Conservation (phyloP, 2,113 vertebrate genomes). For the Microcebus lehilahytsara region DNA sequence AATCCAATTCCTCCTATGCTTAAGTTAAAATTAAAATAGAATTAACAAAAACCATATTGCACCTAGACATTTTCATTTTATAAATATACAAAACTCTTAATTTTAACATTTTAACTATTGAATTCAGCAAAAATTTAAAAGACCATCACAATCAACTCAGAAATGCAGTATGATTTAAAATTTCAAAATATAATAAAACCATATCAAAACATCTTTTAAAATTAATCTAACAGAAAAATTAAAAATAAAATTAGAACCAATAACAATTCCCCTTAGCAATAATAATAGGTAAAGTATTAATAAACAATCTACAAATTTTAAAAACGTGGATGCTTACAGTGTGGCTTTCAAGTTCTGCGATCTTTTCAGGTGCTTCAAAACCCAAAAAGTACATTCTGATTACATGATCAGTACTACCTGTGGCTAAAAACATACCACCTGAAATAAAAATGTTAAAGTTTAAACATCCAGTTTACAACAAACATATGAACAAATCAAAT, state of each 20-base stretch:
- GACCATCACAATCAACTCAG: background rate
- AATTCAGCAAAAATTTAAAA: background rate
- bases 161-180: background rate
- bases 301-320: slow-evolving; percentile 29
- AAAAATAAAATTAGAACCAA: background rate
- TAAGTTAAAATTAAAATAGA: background rate
- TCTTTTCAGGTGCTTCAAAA: slow-evolving; percentile 93
- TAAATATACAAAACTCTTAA: background rate
- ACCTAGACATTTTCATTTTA: background rate
- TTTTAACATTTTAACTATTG: background rate
- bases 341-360: slow-evolving; percentile 95
- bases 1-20: background rate
- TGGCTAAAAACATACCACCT: slow-evolving; percentile 98
- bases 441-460: slow-evolving; percentile 67
- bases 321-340: slow-evolving; percentile 86
- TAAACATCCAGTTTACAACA: slow-evolving; percentile 5
- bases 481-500: background rate
- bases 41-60: background rate
- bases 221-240: background rate
- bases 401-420: slow-evolving; percentile 97
- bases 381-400: slow-evolving; percentile 99
- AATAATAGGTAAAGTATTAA: slow-evolving; percentile 2
- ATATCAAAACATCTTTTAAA: background rate
- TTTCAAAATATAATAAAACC: background rate
- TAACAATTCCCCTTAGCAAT: background rate